Evolutionary conservation across 2,797 vertebrate genomes (phyloP), one percentile per base, ranked within the genome.

Genomic region (Ficedula albicollis): DNA sequence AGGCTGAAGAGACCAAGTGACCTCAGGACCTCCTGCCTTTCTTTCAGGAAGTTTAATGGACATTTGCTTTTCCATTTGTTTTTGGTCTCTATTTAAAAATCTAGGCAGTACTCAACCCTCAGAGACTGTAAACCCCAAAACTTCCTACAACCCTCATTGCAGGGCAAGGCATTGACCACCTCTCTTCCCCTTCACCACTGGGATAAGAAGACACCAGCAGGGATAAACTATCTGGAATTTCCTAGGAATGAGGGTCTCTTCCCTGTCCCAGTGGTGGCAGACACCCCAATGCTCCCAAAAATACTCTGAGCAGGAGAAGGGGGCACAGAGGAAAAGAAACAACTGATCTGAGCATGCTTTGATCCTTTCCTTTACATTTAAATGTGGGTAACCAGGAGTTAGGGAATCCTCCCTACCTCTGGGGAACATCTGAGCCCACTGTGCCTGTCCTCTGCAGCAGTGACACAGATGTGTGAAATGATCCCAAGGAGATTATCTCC

Each of bases 401-500:
- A 39, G 7, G 2, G 2, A 51, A 72, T 34, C 48, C 63, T 80
- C 68, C 13, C 38, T 67, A 6, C 52, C 32, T 72, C 22, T 22
- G 4, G 5, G 67, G 19, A 69, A 3, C 30, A 22, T 21, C 68
- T 72, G 74, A 89, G 58, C 68, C 36, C 0, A 4, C 41, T 26
- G 67, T 54, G 51, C 36, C 32, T 1, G 2, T 46, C 63, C 51
- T 48, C 46, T 48, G 52, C 77, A 34, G 52, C 43, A 27, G 43
- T 48, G 82, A 43, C 3, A 1, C n/a, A 51, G 73, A 15, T 6
- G 23, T 34, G 27, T 17, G 72, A 86, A 52, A 26, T 83, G 73
- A 92, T 79, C 48, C 86, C 73, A 25, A 41, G 48, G 46, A 75
- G 86, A 76, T 87, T 51, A 52, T 75, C 38, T 58, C 43, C 56